Evolutionary conservation across 2,797 vertebrate genomes (phyloP).

Genomic region (Limnodromus scolopaceus): DNA sequence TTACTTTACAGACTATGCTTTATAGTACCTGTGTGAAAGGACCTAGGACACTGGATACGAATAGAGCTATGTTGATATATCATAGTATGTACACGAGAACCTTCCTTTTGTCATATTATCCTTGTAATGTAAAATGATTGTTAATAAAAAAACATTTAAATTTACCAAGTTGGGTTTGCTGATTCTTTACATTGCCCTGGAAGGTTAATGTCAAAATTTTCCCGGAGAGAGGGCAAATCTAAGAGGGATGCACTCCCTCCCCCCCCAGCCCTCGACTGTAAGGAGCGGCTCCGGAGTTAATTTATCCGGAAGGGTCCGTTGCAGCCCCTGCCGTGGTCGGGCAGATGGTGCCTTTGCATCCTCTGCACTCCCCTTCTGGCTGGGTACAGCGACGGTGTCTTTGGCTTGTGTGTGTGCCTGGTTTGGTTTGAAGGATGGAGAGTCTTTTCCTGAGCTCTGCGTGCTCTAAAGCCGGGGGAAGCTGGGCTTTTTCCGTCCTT

Average conservation of each 20-base stretch:
- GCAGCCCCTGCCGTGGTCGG: neutral
- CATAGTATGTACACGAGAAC: constrained; percentile 82
- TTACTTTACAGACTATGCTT: constrained; percentile 83
- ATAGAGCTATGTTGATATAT: constrained; percentile 86
- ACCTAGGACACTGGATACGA: constrained; percentile 88
- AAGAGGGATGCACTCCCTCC: neutral
- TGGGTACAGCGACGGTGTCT: fast-evolving
- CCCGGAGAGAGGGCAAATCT: neutral
- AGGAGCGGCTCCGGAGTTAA: neutral
- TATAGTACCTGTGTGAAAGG: constrained; percentile 86
- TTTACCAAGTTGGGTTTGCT: constrained; percentile 23
- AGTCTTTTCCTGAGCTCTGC: neutral
- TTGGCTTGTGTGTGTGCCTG: neutral
- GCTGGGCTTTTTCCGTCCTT: neutral
- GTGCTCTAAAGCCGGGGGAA: neutral
- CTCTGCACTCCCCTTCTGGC: neutral
- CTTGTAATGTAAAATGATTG: constrained; percentile 86
- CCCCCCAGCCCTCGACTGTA: neutral
- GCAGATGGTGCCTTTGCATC: neutral
- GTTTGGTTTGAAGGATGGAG: neutral
- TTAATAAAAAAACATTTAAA: constrained; percentile 86
- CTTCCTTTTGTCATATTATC: constrained; percentile 87
- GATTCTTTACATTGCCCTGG: neutral
- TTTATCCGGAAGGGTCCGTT: neutral
- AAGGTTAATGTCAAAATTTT: neutral